Evolutionary conservation across 2,888 invertebrate genomes (phyloP).

Genomic region (Philaethria dido): DNA sequence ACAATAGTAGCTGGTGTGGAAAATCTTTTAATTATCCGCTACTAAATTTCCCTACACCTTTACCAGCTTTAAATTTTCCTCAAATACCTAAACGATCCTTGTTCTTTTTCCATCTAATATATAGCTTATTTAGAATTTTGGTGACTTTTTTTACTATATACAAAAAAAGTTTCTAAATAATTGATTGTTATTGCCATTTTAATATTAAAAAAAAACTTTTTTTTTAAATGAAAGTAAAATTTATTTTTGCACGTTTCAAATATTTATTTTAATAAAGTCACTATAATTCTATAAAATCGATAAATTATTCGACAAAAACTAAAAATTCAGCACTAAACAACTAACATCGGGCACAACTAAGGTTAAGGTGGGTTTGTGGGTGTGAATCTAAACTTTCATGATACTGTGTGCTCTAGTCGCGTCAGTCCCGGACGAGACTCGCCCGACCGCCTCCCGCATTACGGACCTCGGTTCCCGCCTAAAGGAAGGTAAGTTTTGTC

Average conservation of each 20-base stretch:
- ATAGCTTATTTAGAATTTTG: not conserved
- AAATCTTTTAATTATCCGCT: not conserved
- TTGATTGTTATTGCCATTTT: no score
- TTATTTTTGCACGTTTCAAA: no score
- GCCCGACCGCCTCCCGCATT: constrained; percentile 94
- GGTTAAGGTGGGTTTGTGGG: constrained; percentile 46
- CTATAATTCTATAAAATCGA: not conserved
- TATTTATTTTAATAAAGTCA: not conserved
- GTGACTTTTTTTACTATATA: not conserved
- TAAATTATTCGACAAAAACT: constrained; percentile 6
- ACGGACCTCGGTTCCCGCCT: constrained; percentile 94
- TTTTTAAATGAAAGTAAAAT: no score
- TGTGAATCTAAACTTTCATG: constrained; percentile 55
- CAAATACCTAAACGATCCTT: not conserved
- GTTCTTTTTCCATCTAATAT: not conserved
- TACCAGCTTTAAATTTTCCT: not conserved
- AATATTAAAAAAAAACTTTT: no score
- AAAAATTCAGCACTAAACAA: constrained; percentile 31
- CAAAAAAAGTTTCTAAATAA: no score
- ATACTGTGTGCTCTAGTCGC: constrained; percentile 87
- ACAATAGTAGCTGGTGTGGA: constrained; percentile 18
- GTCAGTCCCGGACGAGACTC: constrained; percentile 94
- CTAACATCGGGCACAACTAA: constrained; percentile 40
- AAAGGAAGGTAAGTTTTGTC: constrained; percentile 88
- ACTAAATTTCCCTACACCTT: not conserved